These are phyloP conservation scores for Apis dorsata DNA, from an alignment of 1,140 invertebrate species.

Conservation along the genomic window DNA sequence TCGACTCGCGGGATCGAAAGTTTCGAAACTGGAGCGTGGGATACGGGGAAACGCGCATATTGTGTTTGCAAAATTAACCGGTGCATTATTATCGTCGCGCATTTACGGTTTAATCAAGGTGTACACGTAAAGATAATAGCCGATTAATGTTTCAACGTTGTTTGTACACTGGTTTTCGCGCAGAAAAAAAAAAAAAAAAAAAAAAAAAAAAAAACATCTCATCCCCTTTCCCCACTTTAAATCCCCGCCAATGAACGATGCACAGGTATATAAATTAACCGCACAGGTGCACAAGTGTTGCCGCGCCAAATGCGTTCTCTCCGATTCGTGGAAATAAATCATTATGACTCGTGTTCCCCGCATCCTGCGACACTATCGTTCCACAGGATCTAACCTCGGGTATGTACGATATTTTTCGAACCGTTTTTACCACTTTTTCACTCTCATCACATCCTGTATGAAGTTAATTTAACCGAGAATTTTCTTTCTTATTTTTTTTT, in stretches of 20 bases:
- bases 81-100: neutral
- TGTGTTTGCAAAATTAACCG: neutral
- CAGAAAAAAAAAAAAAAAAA: too few species aligned
- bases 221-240: neutral
- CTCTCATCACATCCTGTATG: too few species aligned
- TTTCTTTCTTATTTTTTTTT: neutral
- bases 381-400: slow-evolving; percentile 26
- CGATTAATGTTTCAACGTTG: slow-evolving; percentile 26
- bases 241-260: slow-evolving; percentile 32
- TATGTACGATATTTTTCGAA: slow-evolving; percentile 35
- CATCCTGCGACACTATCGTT: slow-evolving; percentile 22
- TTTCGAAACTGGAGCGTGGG: slow-evolving; percentile 9
- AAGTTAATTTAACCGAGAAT: neutral
- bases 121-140: neutral
- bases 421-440: neutral
- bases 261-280: slow-evolving; percentile 37
- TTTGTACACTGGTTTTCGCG: neutral
- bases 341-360: slow-evolving; percentile 13
- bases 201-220: neutral
- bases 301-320: slow-evolving; percentile 36
- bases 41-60: neutral
- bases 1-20: neutral
- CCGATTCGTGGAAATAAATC: slow-evolving; percentile 47
- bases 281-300: slow-evolving; percentile 28
- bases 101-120: slow-evolving; percentile 7